Evolutionary conservation across 2,797 vertebrate species (phyloP).

Genomic region (Aeoliscus strigatus): DNA sequence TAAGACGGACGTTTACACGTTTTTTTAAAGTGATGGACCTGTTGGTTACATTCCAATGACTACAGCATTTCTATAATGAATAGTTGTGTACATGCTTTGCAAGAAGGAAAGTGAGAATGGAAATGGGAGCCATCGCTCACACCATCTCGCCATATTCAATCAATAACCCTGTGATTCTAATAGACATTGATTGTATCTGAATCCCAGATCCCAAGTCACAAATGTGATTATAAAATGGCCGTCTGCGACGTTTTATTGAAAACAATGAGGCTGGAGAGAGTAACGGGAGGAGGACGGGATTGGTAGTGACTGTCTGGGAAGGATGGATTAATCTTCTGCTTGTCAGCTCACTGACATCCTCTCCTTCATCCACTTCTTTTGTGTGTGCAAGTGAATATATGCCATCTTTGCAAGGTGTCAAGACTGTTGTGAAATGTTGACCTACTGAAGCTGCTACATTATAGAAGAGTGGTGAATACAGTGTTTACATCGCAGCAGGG

Average conservation of each 20-base stretch:
- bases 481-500: too few relatives aligned
- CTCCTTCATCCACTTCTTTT: conserved; percentile 46
- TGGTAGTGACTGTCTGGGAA: conserved; percentile 51
- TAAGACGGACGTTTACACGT: too few relatives aligned
- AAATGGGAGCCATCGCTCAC: conserved; percentile 57
- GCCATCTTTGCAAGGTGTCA: conserved; percentile 11
- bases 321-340: conserved; percentile 65
- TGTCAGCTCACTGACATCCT: conserved; percentile 52
- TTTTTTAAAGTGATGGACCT: too few relatives aligned
- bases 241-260: conserved; percentile 80
- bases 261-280: conserved; percentile 73
- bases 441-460: too few relatives aligned
- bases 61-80: too few relatives aligned
- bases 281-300: conserved; percentile 48
- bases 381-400: conserved; percentile 7
- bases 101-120: conserved; percentile 27
- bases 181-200: conserved; percentile 81
- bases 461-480: too few relatives aligned
- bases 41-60: too few relatives aligned
- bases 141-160: conserved; percentile 77
- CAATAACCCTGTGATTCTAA: conserved; percentile 77
- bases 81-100: conserved; percentile 22
- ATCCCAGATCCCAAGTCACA: conserved; percentile 76
- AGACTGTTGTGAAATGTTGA: conserved; percentile 7
- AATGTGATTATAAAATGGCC: conserved; percentile 79